These are phyloP conservation scores for Perithous albicinctus DNA, from an alignment of 2,888 invertebrate species.

Conservation along the genomic window DNA sequence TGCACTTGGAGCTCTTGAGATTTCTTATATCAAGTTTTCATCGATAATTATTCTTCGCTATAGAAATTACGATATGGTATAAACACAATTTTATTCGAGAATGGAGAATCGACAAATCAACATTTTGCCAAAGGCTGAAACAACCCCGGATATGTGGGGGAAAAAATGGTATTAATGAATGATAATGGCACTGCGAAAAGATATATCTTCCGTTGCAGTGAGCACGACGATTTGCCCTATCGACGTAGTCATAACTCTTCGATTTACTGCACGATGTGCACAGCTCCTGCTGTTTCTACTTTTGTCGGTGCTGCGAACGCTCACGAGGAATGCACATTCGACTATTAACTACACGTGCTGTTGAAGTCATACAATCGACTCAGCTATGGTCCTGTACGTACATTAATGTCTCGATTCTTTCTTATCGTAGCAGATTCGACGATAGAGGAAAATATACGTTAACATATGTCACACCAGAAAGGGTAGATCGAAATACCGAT, in stretches of 20 bases:
- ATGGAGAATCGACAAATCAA: slow-evolving; percentile 5
- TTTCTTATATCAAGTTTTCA: slow-evolving; percentile 43
- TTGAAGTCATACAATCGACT: slow-evolving; percentile 44
- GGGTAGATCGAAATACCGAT: neutral
- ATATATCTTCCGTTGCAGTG: slow-evolving; percentile 7
- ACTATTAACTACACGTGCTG: slow-evolving; percentile 35
- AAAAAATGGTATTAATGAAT: slow-evolving; percentile 46
- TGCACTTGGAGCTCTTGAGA: neutral
- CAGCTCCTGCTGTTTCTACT: slow-evolving; percentile 41
- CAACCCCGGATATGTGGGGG: neutral
- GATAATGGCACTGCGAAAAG: slow-evolving; percentile 8
- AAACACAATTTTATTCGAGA: slow-evolving; percentile 23
- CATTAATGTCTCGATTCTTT: slow-evolving; percentile 37
- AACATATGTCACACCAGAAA: neutral
- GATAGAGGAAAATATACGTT: slow-evolving; percentile 12
- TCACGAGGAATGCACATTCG: slow-evolving; percentile 30
- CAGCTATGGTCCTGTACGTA: neutral
- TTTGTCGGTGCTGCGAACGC: neutral
- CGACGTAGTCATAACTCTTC: slow-evolving; percentile 43
- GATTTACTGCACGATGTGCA: slow-evolving; percentile 48
- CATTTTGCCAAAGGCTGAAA: neutral
- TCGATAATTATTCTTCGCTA: slow-evolving; percentile 40
- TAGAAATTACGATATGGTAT: slow-evolving; percentile 53
- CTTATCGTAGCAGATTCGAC: slow-evolving; percentile 52
- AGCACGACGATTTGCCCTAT: slow-evolving; percentile 38